Conservation (phyloP, 2,797 vertebrate genomes). For the Tinamus major region DNA sequence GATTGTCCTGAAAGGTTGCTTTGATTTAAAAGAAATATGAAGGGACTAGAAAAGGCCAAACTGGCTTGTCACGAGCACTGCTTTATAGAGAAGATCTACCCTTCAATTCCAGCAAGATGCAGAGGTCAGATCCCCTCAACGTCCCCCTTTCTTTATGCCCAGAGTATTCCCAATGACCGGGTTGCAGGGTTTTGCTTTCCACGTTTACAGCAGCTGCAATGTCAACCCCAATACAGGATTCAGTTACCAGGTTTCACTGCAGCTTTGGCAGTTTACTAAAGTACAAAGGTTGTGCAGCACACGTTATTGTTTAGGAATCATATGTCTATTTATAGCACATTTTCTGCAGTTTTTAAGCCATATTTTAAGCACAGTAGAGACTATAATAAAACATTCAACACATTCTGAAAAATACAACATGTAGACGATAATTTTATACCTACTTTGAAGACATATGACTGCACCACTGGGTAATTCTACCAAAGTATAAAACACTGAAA, state of each 20-base stretch:
- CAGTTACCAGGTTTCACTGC: neutral
- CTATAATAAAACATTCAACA: neutral
- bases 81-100: neutral
- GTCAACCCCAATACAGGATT: neutral
- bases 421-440: neutral
- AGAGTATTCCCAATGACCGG: neutral
- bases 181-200: neutral
- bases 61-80: neutral
- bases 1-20: neutral
- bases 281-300: constrained; percentile 22
- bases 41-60: neutral
- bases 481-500: neutral
- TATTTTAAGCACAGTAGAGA: neutral
- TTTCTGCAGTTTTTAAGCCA: neutral
- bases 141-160: neutral
- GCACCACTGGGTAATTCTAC: neutral
- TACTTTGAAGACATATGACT: neutral
- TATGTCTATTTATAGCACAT: neutral
- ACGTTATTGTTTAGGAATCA: neutral
- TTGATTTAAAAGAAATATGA: neutral
- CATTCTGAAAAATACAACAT: neutral
- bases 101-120: neutral
- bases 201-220: neutral
- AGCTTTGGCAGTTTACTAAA: constrained; percentile 1
- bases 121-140: neutral